Conservation (phyloP, 2,797 vertebrate genomes). For the Sebastiscus tertius region DNA sequence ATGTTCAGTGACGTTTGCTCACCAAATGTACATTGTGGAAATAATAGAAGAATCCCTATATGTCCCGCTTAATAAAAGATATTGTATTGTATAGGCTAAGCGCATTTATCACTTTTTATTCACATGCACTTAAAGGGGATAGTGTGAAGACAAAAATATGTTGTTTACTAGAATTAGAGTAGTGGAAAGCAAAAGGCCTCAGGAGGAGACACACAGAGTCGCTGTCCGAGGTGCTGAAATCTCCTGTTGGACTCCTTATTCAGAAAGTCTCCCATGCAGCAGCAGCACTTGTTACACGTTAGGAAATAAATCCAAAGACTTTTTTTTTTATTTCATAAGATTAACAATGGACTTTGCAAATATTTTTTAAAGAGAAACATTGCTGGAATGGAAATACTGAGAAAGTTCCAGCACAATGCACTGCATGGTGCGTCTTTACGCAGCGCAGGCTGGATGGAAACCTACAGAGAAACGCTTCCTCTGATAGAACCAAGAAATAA, state of each 20-base stretch:
- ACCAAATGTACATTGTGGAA: constrained; percentile 84
- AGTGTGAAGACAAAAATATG: neutral
- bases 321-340: neutral
- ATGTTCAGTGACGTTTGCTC: constrained; percentile 86
- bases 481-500: neutral
- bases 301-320: neutral
- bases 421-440: neutral
- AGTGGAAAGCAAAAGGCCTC: constrained; percentile 36
- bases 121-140: constrained; percentile 1
- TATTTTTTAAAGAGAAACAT: neutral
- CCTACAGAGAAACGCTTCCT: neutral
- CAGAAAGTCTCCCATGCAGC: neutral
- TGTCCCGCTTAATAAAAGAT: constrained; percentile 88
- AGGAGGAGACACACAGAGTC: constrained; percentile 6
- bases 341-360: neutral
- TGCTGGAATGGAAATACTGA: neutral
- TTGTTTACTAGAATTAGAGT: neutral
- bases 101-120: constrained; percentile 78
- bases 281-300: neutral
- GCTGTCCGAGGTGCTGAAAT: constrained; percentile 81
- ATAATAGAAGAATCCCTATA: constrained; percentile 84
- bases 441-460: neutral
- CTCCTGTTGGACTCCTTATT: neutral
- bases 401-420: neutral
- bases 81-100: constrained; percentile 87